A percentile compares a stretch with the other conserved stretches of the same genome.
phyloP scores from a whole-genome alignment of 1,140 invertebrate species.

The Antheraea mylitta region DNA sequence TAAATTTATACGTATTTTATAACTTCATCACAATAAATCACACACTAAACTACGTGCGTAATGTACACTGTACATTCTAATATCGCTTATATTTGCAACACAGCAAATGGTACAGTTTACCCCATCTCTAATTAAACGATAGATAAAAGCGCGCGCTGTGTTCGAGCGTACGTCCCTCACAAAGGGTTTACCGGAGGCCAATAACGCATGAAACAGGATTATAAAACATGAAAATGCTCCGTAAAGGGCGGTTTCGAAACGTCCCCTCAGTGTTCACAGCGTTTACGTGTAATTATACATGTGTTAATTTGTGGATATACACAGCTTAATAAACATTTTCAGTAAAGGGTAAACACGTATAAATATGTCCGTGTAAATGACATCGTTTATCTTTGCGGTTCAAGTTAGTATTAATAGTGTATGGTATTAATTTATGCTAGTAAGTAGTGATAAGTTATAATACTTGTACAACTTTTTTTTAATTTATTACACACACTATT shows the following conservation, averaged over 20 bases:
- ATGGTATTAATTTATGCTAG: no score
- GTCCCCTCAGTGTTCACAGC: conserved; percentile 27
- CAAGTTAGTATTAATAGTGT: no score
- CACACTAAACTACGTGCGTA: no score
- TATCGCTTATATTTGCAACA: not conserved
- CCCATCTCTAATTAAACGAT: conserved; percentile 8
- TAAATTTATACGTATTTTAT: no score
- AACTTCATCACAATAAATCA: no score
- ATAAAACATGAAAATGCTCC: conserved; percentile 74
- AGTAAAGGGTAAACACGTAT: not conserved
- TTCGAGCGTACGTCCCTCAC: conserved; percentile 40
- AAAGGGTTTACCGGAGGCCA: conserved; percentile 59
- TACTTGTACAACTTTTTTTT: no score
- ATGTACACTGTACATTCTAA: no score
- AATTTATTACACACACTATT: no score
- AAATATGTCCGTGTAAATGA: no score
- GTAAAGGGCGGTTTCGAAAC: conserved; percentile 55
- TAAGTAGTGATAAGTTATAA: no score
- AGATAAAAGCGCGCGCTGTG: conserved; percentile 32
- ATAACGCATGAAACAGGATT: conserved; percentile 78
- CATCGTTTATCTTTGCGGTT: no score
- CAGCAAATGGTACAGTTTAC: not conserved
- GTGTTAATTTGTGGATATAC: conserved; percentile 28
- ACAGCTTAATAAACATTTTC: not conserved
- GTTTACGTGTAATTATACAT: conserved; percentile 65